A percentile compares a stretch with the other conserved stretches of the same genome.
phyloP scores from a whole-genome alignment of 2,113 vertebrate genomes.

The Hippocampus abdominalis region DNA sequence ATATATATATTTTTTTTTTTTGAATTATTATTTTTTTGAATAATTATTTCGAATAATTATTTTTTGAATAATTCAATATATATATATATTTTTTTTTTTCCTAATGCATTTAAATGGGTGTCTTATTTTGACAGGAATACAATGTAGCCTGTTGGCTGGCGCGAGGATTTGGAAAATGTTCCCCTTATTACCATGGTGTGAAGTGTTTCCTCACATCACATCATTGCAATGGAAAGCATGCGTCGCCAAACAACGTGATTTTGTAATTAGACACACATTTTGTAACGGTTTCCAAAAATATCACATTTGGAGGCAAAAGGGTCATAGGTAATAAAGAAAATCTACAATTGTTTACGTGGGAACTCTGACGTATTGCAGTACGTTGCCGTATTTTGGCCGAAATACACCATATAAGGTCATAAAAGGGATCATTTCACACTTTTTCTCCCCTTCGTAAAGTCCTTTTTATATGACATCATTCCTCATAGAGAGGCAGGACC shows the following conservation, averaged over 20 bases:
- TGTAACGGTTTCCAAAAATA: background rate
- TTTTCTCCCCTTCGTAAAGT: conserved; percentile 14
- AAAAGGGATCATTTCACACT: background rate
- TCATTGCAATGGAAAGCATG: background rate
- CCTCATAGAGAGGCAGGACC: conserved; percentile 16
- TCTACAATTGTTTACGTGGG: background rate
- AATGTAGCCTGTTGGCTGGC: too few species aligned
- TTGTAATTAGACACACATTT: background rate
- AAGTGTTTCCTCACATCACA: background rate
- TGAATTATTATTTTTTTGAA: too few species aligned
- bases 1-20: too few species aligned
- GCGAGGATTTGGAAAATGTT: too few species aligned
- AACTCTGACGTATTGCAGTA: background rate
- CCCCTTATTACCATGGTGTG: background rate
- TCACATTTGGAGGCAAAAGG: too few species aligned
- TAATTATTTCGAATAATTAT: too few species aligned
- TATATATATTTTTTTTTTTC: too few species aligned
- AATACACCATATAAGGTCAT: conserved; percentile 2
- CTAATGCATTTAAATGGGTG: too few species aligned
- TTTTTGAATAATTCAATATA: too few species aligned
- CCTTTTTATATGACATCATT: conserved; percentile 10
- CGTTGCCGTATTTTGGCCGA: background rate
- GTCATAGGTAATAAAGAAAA: background rate
- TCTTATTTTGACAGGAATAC: too few species aligned
- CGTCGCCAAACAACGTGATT: too few species aligned